Percentiles rank a stretch among this genome's conserved stretches.
Conservation (phyloP, 1,140 invertebrate genomes). For the Goniozus legneri region DNA sequence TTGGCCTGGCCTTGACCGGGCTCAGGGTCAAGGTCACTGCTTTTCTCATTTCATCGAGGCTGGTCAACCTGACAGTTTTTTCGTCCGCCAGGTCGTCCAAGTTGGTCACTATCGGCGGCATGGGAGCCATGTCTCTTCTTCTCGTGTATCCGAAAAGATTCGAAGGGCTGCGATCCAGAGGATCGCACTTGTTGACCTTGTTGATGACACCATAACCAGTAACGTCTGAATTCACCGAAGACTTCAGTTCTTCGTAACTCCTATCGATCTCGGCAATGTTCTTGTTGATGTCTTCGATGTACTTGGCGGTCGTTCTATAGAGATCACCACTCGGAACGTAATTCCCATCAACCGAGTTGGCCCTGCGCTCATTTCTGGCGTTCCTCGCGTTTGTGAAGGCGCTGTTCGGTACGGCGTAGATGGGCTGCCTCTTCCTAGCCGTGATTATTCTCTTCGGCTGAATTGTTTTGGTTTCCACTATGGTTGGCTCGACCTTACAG, state of each 20-base stretch:
- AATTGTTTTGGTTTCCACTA: background rate
- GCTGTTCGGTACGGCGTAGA: conserved; percentile 33
- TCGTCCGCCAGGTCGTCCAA: conserved; percentile 14
- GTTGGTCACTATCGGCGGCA: conserved; percentile 39
- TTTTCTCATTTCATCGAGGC: conserved; percentile 4
- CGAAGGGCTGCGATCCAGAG: conserved; percentile 1
- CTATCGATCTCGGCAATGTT: conserved; percentile 48
- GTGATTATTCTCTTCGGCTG: background rate
- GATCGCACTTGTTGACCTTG: conserved; percentile 24
- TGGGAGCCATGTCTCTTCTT: conserved; percentile 42
- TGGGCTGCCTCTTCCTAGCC: conserved; percentile 17
- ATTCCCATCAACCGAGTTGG: conserved; percentile 26
- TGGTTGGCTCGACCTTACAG: too few species aligned
- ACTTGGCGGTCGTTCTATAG: conserved; percentile 38
- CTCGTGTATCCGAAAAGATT: conserved; percentile 23
- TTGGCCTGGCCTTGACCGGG: conserved; percentile 17
- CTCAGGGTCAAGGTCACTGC: background rate
- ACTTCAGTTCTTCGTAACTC: conserved; percentile 37
- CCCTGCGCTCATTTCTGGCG: conserved; percentile 13
- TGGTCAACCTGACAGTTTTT: conserved; percentile 5
- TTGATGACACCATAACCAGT: conserved; percentile 36
- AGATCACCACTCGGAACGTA: conserved; percentile 46
- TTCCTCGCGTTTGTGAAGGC: background rate
- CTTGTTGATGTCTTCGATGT: conserved; percentile 47
- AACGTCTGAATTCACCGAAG: conserved; percentile 11